Evolutionary conservation across 2,797 vertebrate species (phyloP).

Genomic region (Rhabdophis nuchalis): DNA sequence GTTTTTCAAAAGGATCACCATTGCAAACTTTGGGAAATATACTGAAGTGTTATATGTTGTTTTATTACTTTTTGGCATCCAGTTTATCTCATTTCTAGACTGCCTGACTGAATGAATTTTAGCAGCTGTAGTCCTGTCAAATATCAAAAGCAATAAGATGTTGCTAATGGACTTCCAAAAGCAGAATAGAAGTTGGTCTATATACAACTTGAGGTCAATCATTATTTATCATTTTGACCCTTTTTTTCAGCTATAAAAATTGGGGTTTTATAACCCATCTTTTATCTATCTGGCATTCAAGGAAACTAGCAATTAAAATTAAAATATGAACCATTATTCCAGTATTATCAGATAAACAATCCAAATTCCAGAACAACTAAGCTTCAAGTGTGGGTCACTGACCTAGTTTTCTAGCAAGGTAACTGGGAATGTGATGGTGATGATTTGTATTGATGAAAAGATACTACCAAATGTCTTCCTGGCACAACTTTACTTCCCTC

Average conservation of each 20-base stretch:
- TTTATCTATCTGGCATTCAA: neutral
- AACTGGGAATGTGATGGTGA: neutral
- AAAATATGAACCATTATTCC: neutral
- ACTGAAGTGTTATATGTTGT: neutral
- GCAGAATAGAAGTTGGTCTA: neutral
- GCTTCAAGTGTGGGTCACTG: neutral
- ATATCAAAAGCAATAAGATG: neutral
- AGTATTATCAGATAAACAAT: neutral
- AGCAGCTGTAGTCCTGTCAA: neutral
- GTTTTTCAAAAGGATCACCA: neutral
- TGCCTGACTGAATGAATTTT: neutral
- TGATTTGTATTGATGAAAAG: neutral
- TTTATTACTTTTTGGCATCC: neutral
- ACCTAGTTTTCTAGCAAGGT: neutral
- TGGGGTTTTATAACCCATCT: neutral
- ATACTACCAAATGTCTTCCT: neutral
- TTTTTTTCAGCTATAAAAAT: neutral
- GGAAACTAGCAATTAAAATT: neutral
- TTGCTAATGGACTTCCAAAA: neutral
- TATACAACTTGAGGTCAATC: neutral
- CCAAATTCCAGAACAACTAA: neutral
- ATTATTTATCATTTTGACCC: neutral
- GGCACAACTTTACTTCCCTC: neutral
- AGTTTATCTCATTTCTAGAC: neutral
- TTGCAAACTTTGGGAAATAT: neutral